Evolutionary conservation across 2,888 invertebrate genomes (phyloP).

Genomic region (Hemicrepidius hirtus): DNA sequence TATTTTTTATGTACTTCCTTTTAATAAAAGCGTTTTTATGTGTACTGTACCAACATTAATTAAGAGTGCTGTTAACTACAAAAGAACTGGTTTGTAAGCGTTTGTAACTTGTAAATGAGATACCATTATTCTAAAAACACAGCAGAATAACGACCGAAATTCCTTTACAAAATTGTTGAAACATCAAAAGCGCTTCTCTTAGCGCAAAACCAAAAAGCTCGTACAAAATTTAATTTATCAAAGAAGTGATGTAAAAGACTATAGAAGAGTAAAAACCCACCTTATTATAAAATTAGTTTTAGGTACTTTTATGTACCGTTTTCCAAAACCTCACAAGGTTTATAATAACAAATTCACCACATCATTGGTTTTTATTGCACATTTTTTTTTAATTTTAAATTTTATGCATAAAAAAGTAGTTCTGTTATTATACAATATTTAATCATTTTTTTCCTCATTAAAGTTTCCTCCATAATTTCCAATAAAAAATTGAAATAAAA

Average conservation of each 20-base stretch:
- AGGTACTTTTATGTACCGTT: constrained; percentile 30
- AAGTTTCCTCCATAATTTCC: constrained; percentile 6
- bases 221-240: background rate
- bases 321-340: constrained; percentile 6
- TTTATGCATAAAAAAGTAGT: background rate
- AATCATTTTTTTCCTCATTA: background rate
- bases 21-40: too few species aligned
- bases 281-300: constrained; percentile 31
- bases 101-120: too few species aligned
- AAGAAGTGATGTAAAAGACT: too few species aligned
- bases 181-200: too few species aligned
- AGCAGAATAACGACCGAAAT: too few species aligned
- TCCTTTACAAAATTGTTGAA: too few species aligned
- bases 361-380: constrained; percentile 15
- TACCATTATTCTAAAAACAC: too few species aligned
- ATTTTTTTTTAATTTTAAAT: constrained; percentile 4
- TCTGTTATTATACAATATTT: background rate
- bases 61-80: too few species aligned
- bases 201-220: background rate
- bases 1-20: too few species aligned
- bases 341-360: background rate
- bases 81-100: too few species aligned
- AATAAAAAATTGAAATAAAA: background rate
- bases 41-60: too few species aligned
- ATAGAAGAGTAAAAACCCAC: constrained; percentile 7